Evolutionary conservation across 2,113 vertebrate genomes (phyloP), one percentile per base, ranked within the genome.

Genomic region (Danionella cerebrum): DNA sequence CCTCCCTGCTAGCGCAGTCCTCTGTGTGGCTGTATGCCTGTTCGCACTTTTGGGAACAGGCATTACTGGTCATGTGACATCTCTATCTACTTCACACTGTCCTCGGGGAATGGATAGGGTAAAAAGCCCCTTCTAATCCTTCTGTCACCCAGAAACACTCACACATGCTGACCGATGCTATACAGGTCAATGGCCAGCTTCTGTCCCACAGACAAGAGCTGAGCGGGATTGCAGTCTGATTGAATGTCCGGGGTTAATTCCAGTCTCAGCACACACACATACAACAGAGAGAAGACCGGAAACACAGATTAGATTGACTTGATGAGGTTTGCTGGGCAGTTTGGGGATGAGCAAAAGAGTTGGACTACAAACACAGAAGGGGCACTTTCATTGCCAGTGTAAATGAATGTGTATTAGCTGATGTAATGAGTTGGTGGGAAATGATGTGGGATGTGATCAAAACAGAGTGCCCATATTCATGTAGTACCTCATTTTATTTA

Each of bases 181-280:
- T 77, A 65, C 77, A 79, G 82, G 83, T 84, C 84, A 83, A 60
- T 72, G 73, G 72, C 65, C 60, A 22, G 52, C 44, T 31, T 60
- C 12, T 64, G 57, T 35, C 63, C 27, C n/a, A 57, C 35, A 36
- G 69, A 69, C 44, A 59, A 42, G 58, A 64, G 36, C 35, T 42
- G 44, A 48, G 66, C 77, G 75, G 22, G 66, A 66, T 62, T 72
- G 18, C 59, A 42, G 29, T 72, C 70, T 69, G 59, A 72, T 55
- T 66, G 64, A 77, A 67, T 55, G 21, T 35, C 48, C 64, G 35
- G 36, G 63, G 42, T 69, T 70, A 68, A 67, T 70, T 54, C 57
- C 58, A 65, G 55, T 59, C 35, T 47, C 5, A 13, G 16, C 22
- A 16, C 22, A 3, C 62, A 51, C 45, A 18, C 25, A 33, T 36